Evolutionary conservation across 2,888 invertebrate genomes (phyloP).

Genomic region (Dryobota labecula): DNA sequence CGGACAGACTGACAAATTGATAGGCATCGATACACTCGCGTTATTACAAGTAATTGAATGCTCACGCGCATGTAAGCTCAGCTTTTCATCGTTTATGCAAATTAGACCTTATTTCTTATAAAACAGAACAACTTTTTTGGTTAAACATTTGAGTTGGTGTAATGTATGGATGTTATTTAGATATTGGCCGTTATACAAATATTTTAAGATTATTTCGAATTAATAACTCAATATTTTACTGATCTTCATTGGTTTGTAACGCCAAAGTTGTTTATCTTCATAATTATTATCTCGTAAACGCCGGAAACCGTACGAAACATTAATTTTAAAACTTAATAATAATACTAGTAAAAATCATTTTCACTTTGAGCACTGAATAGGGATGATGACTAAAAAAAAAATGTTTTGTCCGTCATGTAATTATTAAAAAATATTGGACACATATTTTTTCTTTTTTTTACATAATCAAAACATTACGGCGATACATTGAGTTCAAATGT

Average conservation of each 20-base stretch:
- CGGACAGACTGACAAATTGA: constrained; percentile 81
- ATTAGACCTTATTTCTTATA: constrained; percentile 40
- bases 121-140: constrained; percentile 10
- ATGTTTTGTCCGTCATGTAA: too few species aligned
- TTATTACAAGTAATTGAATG: constrained; percentile 86
- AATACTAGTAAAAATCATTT: too few species aligned
- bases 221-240: constrained; percentile 56
- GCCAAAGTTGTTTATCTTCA: constrained; percentile 25
- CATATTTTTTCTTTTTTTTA: too few species aligned
- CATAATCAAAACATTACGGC: too few species aligned
- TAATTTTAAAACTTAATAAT: background rate
- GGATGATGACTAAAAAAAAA: too few species aligned
- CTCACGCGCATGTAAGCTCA: constrained; percentile 77
- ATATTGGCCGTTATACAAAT: constrained; percentile 59
- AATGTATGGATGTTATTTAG: constrained; percentile 28
- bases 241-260: constrained; percentile 29
- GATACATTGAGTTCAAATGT: too few species aligned
- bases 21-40: constrained; percentile 79
- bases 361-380: too few species aligned
- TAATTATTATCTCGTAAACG: constrained; percentile 33
- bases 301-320: background rate
- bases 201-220: constrained; percentile 47
- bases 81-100: constrained; percentile 35
- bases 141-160: background rate
- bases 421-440: too few species aligned